phyloP scores from a whole-genome alignment of 2,113 vertebrate species.

The Chelonoidis abingdonii region DNA sequence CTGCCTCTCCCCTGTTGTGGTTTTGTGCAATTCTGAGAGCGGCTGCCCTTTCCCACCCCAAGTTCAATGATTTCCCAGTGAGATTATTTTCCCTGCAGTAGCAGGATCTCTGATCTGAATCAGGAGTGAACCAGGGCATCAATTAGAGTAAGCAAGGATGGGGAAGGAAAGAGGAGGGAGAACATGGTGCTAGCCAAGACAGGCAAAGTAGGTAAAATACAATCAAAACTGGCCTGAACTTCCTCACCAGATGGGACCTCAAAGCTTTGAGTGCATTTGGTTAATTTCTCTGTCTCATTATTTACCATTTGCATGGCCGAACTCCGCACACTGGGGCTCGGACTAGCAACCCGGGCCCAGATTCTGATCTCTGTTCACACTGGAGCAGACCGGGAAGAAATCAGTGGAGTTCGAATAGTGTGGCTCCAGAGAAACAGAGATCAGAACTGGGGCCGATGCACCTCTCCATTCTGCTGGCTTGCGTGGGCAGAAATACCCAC shows the following conservation, averaged over 20 bases:
- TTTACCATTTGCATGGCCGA: background rate
- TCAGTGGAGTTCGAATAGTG: background rate
- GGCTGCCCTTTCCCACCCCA: background rate
- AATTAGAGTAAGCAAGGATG: background rate
- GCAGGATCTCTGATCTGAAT: background rate
- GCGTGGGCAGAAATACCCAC: background rate
- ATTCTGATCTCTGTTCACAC: background rate
- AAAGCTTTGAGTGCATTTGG: background rate
- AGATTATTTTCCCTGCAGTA: background rate
- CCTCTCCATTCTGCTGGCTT: background rate
- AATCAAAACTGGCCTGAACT: background rate
- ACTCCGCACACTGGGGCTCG: background rate
- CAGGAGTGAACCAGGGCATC: background rate
- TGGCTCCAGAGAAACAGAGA: background rate
- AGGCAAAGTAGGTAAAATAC: background rate
- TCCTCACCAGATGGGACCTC: background rate
- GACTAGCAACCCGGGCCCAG: background rate
- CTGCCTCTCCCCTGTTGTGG: background rate
- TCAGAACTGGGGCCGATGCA: background rate
- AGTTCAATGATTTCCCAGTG: background rate
- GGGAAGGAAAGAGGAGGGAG: background rate
- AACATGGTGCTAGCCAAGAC: background rate
- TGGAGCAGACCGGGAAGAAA: background rate
- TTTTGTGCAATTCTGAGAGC: background rate
- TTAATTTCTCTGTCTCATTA: background rate